phyloP scores from a whole-genome alignment of 2,797 vertebrate genomes.

The Mormyrops boulengeri region DNA sequence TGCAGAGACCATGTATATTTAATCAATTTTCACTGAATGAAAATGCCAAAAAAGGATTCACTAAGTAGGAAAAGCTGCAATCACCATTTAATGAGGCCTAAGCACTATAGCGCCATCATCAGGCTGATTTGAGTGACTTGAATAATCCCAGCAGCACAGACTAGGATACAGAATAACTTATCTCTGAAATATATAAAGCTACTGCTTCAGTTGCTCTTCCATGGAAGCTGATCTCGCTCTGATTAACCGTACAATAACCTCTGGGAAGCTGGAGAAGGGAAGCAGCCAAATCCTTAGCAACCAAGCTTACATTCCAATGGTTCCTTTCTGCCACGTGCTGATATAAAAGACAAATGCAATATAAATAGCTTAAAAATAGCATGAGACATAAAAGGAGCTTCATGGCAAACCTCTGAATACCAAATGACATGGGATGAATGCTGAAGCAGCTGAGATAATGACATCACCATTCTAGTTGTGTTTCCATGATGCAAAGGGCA shows the following conservation, averaged over 20 bases:
- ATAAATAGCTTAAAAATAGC: neutral
- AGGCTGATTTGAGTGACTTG: neutral
- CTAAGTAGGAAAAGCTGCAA: neutral
- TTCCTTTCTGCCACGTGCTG: neutral
- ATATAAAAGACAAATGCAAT: neutral
- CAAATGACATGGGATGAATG: slow-evolving; percentile 43
- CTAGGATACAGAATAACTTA: neutral
- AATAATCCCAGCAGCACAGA: neutral
- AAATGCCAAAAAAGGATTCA: neutral
- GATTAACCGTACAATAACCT: neutral
- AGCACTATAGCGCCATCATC: neutral
- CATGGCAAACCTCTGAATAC: slow-evolving; percentile 31
- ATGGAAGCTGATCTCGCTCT: neutral
- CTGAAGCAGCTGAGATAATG: slow-evolving; percentile 54
- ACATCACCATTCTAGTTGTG: slow-evolving; percentile 56
- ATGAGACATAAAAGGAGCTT: neutral
- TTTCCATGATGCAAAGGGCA: slow-evolving; percentile 62
- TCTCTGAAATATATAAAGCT: neutral
- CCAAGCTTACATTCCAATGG: neutral
- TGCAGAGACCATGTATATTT: neutral
- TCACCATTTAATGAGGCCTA: neutral
- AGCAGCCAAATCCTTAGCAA: neutral
- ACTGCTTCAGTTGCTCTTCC: neutral
- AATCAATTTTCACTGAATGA: neutral
- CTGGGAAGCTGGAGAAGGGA: neutral